Percentiles rank a stretch among this genome's conserved stretches.
Conservation (phyloP, 2,797 vertebrate species). For the Fundulus diaphanus region DNA sequence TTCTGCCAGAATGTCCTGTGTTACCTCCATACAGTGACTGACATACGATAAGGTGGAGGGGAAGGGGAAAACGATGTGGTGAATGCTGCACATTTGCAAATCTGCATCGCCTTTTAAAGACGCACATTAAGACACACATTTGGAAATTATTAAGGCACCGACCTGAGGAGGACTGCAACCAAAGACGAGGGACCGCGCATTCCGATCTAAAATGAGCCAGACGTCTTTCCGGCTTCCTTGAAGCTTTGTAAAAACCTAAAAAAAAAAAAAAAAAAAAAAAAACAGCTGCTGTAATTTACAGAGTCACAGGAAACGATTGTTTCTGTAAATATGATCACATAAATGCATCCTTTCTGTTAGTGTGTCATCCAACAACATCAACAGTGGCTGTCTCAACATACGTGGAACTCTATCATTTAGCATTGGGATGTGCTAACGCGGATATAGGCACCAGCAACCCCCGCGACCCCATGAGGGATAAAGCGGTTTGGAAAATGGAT, state of each 20-base stretch:
- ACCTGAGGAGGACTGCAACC: conserved; percentile 54
- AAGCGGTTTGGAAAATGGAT: too few species aligned
- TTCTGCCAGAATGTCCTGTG: conserved; percentile 3
- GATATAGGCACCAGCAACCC: conserved; percentile 46
- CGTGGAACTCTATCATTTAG: conserved; percentile 42
- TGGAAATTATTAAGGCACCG: conserved; percentile 76
- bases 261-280: too few species aligned
- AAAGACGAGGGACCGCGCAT: conserved; percentile 46
- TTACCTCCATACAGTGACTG: not conserved
- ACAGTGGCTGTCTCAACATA: conserved; percentile 53
- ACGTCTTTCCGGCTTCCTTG: conserved; percentile 35
- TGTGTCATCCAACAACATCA: conserved; percentile 44
- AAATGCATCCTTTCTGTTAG: conserved; percentile 54
- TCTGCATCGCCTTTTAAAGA: conserved; percentile 50
- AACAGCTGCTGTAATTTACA: conserved; percentile 32
- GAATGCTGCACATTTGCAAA: conserved; percentile 49
- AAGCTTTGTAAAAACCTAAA: conserved; percentile 16
- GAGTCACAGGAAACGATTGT: conserved; percentile 61
- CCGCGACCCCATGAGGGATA: too few species aligned
- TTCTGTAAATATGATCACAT: conserved; percentile 42
- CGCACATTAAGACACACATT: conserved; percentile 47
- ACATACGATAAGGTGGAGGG: conserved; percentile 30
- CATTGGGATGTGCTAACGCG: conserved; percentile 34
- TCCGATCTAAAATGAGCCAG: conserved; percentile 40
- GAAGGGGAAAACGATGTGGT: conserved; percentile 43